Base-by-base conservation (phyloP, 2,888 invertebrate species). In the Smittia aterrima region DNA sequence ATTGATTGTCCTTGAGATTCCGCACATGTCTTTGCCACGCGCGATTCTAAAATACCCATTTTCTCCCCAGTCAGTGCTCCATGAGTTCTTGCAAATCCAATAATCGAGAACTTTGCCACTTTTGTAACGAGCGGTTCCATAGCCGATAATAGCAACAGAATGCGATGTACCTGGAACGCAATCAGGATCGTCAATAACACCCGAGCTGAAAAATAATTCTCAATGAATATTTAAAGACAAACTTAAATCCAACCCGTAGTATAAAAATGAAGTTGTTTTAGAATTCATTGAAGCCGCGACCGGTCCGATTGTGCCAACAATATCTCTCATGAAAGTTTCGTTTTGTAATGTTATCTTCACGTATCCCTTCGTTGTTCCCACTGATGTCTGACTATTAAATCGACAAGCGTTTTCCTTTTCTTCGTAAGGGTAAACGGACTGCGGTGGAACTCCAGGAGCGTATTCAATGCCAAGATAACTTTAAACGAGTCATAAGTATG, bases 81-180 rank as follows among this genome's bases (percentile, higher is more conserved):
- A 58, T 1, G 58, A 58, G 22, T 58, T 58, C 58, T 58, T 58
- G 20, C 58, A 58, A 4, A 58, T 1, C 58, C 58, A 58, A 22
- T 58, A 58, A 22, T 58, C 58, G 3, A 22, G 1, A 20, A 11
- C 9, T 9, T 32, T 32, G 4, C 58, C 32, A 32, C 58, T 18
- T 4, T 9, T 9, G 9, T 18, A 18, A 3, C 9, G n/a, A 9
- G 9, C 58, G 9, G 18, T 58, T 20, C 58, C 58, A 22, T 18
- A 58, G 9, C 58, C 58, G 11, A 58, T 18, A 58, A 58, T 58
- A 1, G 18, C 16, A 6, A 18, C 58, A 58, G 16, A 18, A 18
- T 58, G 58, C 6, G 16, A 18, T 18, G 6, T 6, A 20, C 47
- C 47, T 6, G 32, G 4, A 32, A 9, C 9, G 9, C 32, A 47